Evolutionary conservation across 2,888 invertebrate genomes (phyloP).

Genomic region (Timema cristinae): DNA sequence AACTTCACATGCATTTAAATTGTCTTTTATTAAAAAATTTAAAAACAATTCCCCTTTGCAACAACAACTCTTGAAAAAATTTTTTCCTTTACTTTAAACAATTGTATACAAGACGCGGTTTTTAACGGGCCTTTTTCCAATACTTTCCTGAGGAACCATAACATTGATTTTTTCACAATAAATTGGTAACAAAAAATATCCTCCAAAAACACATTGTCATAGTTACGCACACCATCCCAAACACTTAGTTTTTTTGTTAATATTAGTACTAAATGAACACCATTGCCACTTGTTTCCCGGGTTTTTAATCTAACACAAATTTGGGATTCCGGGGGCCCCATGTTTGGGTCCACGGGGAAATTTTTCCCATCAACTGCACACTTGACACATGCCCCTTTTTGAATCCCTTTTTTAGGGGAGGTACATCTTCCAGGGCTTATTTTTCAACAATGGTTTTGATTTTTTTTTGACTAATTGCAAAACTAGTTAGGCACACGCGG

Average conservation of each 20-base stretch:
- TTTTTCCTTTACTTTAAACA: no score
- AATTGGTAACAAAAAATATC: not conserved
- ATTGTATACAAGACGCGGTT: not conserved
- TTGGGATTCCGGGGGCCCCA: not conserved
- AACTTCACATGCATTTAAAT: no score
- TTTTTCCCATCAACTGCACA: not conserved
- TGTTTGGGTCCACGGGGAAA: not conserved
- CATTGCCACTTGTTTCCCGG: no score
- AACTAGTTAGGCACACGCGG: slow-evolving; percentile 1
- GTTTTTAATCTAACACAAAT: not conserved
- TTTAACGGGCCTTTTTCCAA: not conserved
- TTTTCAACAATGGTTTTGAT: not conserved
- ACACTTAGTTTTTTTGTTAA: not conserved
- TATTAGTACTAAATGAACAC: no score
- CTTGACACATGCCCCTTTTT: not conserved
- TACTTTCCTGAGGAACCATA: slow-evolving; percentile 5
- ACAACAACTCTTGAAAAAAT: not conserved
- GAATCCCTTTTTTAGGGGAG: not conserved
- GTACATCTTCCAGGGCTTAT: not conserved
- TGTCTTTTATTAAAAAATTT: no score
- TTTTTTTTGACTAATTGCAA: not conserved
- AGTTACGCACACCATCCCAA: not conserved
- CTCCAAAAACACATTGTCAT: not conserved
- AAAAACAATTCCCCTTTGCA: not conserved
- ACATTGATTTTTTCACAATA: not conserved